Conservation (phyloP, 2,888 invertebrate species). For the Erannis defoliaria region DNA sequence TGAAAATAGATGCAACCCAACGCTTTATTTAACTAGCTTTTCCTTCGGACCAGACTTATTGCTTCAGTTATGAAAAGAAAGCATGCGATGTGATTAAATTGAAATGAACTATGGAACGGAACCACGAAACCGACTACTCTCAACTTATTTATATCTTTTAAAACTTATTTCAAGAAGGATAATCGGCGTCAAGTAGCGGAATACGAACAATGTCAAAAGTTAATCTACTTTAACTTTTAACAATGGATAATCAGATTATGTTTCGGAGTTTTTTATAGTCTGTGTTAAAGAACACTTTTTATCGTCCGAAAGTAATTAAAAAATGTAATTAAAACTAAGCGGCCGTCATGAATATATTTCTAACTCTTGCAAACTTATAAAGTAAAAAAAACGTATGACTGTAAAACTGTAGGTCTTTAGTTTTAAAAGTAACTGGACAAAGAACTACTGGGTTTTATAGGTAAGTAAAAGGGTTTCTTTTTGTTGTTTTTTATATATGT, state of each 20-base stretch:
- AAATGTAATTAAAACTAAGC: neutral
- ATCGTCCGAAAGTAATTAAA: slow-evolving; percentile 1
- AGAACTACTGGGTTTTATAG: too few relatives aligned
- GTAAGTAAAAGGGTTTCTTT: too few relatives aligned
- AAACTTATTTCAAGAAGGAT: slow-evolving; percentile 27
- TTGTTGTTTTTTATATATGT: too few relatives aligned
- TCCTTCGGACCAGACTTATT: slow-evolving; percentile 25
- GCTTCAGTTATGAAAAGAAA: slow-evolving; percentile 23
- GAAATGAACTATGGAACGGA: slow-evolving; percentile 19
- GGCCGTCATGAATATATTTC: neutral
- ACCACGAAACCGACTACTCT: slow-evolving; percentile 6
- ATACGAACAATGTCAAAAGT: slow-evolving; percentile 25
- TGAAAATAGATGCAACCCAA: slow-evolving; percentile 39
- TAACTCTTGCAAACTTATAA: neutral
- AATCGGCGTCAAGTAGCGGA: slow-evolving; percentile 15
- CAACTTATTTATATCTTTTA: slow-evolving; percentile 30
- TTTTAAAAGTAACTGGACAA: neutral
- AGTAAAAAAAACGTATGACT: neutral
- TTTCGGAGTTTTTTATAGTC: slow-evolving; percentile 18
- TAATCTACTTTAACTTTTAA: slow-evolving; percentile 25
- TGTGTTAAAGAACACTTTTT: slow-evolving; percentile 9
- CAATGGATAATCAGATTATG: slow-evolving; percentile 24
- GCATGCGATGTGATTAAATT: slow-evolving; percentile 31
- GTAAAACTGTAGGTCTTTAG: too few relatives aligned
- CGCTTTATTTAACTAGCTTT: slow-evolving; percentile 36